Evolutionary conservation across 2,888 invertebrate genomes (phyloP).

Genomic region (Amphipyra berbera): DNA sequence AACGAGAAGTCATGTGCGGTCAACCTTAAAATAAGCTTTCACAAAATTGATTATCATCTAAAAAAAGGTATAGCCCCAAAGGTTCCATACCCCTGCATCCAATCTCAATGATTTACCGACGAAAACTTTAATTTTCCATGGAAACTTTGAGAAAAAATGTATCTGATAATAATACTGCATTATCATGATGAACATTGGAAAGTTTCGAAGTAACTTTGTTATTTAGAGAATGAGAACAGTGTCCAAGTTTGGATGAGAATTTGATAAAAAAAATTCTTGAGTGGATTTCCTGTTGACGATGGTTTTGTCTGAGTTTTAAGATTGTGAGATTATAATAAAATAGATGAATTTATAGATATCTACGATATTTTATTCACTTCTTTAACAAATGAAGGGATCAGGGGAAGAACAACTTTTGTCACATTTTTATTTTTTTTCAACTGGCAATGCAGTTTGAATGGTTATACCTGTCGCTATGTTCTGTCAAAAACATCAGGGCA

Average conservation of each 20-base stretch:
- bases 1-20: no score
- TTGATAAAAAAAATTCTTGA: conserved; percentile 23
- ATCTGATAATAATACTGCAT: conserved; percentile 53
- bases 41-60: background rate
- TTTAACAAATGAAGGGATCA: no score
- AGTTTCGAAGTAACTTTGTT: conserved; percentile 55
- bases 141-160: conserved; percentile 34
- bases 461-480: no score
- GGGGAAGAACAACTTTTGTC: no score
- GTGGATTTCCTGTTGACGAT: conserved; percentile 5
- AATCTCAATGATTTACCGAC: conserved; percentile 23
- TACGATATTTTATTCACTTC: no score
- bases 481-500: no score
- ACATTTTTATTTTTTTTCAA: no score
- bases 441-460: no score
- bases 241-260: conserved; percentile 30
- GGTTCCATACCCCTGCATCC: background rate
- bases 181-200: conserved; percentile 53
- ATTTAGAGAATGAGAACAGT: conserved; percentile 41
- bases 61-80: background rate
- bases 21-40: background rate
- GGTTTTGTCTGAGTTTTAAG: background rate
- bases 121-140: conserved; percentile 25
- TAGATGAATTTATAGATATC: background rate
- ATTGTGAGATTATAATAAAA: background rate